phyloP scores from a whole-genome alignment of 2,113 vertebrate species.

The Cyphomyrus plagiostoma region DNA sequence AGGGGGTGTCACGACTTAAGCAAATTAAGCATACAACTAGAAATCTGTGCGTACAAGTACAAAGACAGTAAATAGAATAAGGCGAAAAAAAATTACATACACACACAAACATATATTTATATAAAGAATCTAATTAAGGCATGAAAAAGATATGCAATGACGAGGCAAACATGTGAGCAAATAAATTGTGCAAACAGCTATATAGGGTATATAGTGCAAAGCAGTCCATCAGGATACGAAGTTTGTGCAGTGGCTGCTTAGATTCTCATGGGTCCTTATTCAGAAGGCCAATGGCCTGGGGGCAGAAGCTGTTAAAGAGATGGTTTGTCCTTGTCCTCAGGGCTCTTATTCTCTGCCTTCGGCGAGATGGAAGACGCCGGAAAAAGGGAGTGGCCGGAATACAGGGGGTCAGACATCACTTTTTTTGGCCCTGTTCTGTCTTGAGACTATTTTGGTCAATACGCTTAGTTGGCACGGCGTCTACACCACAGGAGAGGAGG shows the following conservation, averaged over 20 bases:
- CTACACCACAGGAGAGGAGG: constrained; percentile 18
- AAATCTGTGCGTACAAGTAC: neutral
- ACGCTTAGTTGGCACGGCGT: constrained; percentile 51
- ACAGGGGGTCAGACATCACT: neutral
- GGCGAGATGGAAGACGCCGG: neutral
- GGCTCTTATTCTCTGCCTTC: neutral
- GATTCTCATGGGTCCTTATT: neutral
- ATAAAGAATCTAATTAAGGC: too few species aligned
- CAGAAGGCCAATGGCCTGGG: neutral
- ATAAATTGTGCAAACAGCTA: too few species aligned
- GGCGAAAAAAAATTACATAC: too few species aligned
- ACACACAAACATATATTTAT: too few species aligned
- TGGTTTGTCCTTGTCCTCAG: neutral
- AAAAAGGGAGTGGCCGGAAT: neutral
- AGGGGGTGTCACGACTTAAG: neutral
- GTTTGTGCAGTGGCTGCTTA: neutral
- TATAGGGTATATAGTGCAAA: neutral
- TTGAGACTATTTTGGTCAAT: constrained; percentile 54
- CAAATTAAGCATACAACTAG: neutral
- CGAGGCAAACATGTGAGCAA: too few species aligned
- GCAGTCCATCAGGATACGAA: neutral
- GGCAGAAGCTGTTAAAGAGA: neutral
- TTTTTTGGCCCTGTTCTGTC: constrained; percentile 3
- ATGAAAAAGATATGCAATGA: too few species aligned
- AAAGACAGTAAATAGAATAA: neutral